phyloP scores from a whole-genome alignment of 2,113 vertebrate species.

The Junco hyemalis region DNA sequence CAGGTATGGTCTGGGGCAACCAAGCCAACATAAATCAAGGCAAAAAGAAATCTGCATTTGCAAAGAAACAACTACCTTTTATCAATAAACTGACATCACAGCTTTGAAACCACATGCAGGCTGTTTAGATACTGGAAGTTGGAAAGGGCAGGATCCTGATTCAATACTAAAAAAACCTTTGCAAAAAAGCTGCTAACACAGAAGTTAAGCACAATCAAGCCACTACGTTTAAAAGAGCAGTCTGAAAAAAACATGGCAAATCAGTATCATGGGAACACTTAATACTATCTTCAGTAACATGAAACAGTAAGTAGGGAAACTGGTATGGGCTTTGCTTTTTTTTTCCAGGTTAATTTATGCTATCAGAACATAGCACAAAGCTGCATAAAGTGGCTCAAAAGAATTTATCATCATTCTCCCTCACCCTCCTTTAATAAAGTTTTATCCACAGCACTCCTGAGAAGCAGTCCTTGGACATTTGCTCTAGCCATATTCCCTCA shows the following conservation, averaged over 20 bases:
- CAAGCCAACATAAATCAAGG: background rate
- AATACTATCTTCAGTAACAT: background rate
- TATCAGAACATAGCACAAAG: background rate
- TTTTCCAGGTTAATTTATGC: background rate
- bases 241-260: background rate
- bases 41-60: background rate
- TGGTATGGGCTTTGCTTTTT: background rate
- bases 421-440: rapidly evolving
- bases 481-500: background rate
- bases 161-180: background rate
- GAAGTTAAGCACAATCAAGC: background rate
- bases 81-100: background rate
- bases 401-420: background rate
- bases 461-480: background rate
- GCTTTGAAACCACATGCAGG: background rate
- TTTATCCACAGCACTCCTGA: background rate
- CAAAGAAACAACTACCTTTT: conserved; percentile 5
- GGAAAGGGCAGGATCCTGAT: background rate
- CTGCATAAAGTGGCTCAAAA: background rate
- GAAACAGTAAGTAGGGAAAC: background rate
- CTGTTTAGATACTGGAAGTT: background rate
- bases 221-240: background rate
- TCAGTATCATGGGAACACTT: background rate
- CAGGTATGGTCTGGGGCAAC: background rate
- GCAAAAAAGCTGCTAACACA: background rate